Conservation (phyloP, 2,888 invertebrate species). For the Drosophila birchii region DNA sequence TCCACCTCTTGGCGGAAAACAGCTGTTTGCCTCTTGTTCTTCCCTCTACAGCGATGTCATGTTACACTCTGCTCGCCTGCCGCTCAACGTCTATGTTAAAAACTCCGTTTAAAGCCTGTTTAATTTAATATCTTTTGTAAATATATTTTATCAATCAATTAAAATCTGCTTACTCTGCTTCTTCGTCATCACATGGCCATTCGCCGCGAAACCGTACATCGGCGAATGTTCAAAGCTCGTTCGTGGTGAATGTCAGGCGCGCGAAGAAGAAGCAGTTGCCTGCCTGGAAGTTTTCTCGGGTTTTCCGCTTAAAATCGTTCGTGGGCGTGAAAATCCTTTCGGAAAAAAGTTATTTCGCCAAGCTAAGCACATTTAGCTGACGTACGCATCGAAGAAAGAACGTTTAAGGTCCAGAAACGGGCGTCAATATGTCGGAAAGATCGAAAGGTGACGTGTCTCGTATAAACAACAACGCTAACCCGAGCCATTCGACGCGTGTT, state of each 20-base stretch:
- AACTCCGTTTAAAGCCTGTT: background rate
- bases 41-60: background rate
- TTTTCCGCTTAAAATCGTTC: conserved; percentile 17
- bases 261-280: conserved; percentile 42
- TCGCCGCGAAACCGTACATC: background rate
- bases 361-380: conserved; percentile 7
- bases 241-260: conserved; percentile 24
- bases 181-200: background rate
- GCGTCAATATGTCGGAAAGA: conserved; percentile 81
- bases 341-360: background rate
- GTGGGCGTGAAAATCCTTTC: conserved; percentile 23
- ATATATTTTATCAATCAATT: conserved; percentile 10
- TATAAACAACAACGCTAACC: conserved; percentile 75
- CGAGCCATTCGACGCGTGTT: conserved; percentile 88
- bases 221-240: conserved; percentile 6
- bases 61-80: no score
- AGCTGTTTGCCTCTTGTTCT: background rate
- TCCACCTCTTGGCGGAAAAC: conserved; percentile 11
- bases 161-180: conserved; percentile 17
- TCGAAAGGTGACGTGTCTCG: conserved; percentile 85
- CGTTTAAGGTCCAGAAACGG: background rate
- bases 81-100: background rate
- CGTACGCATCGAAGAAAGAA: background rate
- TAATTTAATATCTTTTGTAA: background rate
- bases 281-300: conserved; percentile 45